Conservation (phyloP, 2,113 vertebrate species). For the Sciurus niger region DNA sequence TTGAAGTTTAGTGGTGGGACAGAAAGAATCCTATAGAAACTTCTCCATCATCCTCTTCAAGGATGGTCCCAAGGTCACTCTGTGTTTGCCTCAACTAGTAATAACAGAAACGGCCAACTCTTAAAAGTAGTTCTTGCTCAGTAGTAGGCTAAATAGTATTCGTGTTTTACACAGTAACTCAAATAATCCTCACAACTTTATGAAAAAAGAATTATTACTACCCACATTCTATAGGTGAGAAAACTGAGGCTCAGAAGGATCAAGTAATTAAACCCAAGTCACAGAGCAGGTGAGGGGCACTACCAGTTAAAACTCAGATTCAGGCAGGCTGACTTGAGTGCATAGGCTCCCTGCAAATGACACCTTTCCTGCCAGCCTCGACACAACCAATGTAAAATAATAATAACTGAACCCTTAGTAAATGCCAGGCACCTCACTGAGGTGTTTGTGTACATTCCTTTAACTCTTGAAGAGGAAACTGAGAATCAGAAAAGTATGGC, state of each 20-base stretch:
- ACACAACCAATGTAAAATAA: not conserved
- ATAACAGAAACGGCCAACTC: not conserved
- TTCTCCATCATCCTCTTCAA: not conserved
- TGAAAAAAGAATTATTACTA: not conserved
- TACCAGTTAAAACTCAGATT: not conserved
- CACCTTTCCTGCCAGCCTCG: not conserved
- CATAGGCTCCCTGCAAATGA: too few relatives aligned
- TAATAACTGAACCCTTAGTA: not conserved
- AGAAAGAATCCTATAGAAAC: slow-evolving; percentile 56
- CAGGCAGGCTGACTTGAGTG: not conserved
- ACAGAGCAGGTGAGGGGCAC: not conserved
- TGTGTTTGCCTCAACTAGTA: not conserved
- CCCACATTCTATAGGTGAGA: not conserved
- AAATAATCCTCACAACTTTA: not conserved
- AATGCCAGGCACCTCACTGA: not conserved
- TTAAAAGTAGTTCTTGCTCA: not conserved
- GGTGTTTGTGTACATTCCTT: not conserved
- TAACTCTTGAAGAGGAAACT: slow-evolving; percentile 21
- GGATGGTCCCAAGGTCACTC: slow-evolving; percentile 43
- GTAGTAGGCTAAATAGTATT: not conserved
- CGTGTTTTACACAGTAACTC: not conserved
- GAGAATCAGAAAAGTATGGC: not conserved
- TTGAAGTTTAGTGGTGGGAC: not conserved
- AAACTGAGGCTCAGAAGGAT: not conserved
- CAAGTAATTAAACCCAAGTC: not conserved